Percentiles rank a stretch among this genome's conserved stretches.
Evolutionary conservation across 2,888 invertebrate genomes (phyloP).

Genomic region (Bhutanitis thaidina): DNA sequence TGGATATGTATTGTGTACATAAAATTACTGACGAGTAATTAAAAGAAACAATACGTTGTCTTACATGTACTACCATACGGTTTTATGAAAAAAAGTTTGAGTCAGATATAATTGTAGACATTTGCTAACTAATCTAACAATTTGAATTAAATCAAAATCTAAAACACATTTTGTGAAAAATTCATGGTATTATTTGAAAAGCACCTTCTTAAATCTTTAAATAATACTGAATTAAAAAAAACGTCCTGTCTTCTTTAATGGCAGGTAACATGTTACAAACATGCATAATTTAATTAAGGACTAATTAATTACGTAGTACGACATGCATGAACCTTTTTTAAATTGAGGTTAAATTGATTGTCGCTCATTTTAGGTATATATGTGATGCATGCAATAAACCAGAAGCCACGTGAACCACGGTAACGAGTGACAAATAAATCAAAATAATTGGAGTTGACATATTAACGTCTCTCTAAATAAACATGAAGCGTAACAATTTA

Average conservation of each 20-base stretch:
- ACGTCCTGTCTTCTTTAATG: not conserved
- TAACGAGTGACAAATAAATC: conserved; percentile 20
- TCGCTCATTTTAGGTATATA: conserved; percentile 45
- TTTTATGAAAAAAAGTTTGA: no score
- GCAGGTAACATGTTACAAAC: conserved; percentile 8
- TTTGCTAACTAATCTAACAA: no score
- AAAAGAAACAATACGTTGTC: no score
- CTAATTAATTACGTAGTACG: conserved; percentile 19
- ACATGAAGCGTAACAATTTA: conserved; percentile 19
- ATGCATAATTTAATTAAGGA: conserved; percentile 17
- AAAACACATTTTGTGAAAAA: no score
- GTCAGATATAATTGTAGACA: no score
- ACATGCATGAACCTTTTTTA: conserved; percentile 29
- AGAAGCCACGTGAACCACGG: conserved; percentile 34
- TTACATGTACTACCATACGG: no score
- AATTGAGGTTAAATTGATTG: conserved; percentile 75
- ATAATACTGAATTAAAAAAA: no score
- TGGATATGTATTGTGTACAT: no score
- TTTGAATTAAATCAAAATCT: no score
- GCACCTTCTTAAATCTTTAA: no score
- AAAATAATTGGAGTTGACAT: conserved; percentile 2
- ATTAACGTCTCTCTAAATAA: conserved; percentile 12
- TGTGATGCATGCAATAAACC: conserved; percentile 32
- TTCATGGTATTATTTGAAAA: no score
- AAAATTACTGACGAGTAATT: no score